Evolutionary conservation across 2,113 vertebrate genomes (phyloP), one percentile per base, ranked within the genome.

Genomic region (Crotalus horridus): DNA sequence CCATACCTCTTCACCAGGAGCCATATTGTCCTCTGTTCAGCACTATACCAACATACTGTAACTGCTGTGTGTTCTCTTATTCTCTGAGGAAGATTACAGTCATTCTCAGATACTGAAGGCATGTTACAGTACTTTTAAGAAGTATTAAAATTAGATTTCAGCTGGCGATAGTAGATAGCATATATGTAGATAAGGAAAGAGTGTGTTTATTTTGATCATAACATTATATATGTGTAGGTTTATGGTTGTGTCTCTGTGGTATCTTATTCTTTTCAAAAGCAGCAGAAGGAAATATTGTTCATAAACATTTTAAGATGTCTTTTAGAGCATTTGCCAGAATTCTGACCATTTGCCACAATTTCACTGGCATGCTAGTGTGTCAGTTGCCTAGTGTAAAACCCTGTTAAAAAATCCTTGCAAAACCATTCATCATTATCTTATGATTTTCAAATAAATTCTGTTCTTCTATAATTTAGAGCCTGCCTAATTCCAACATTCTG

Each of bases 11-110:
- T 87, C 81, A 87, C 7, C n/a, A 90, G 46, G 4, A 24, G 5
- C 81, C n/a, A 48, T 90, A 53, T 85, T 89, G 33, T 59, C 26
- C 74, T 87, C 88, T 93, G 56, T 90, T 90, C 46, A 90, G 21
- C 56, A 64, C 85, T 59, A 46, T 92, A 90, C 23, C 4, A 85
- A 51, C 43, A 26, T 89, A 26, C 54, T 21, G 69, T 39, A 81
- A 17, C 69, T 48, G 20, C 39, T 92, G 61, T 90, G 51, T 39
- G 20, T 58, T 86, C 39, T 2, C 3, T 23, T 56, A 51, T 89
- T 64, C 33, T 39, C 54, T 59, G 54, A 33, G 29, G 86, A 51
- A 85, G 43, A 58, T 81, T 64, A 24, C n/a, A 85, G 48, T 69
- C 2, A 24, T 23, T 92, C 5, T 89, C 92, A 92, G 69, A 29